Evolutionary conservation across 2,888 invertebrate genomes (phyloP), one percentile per base, ranked within the genome.

Genomic region (Orthonychiurus folsomi): DNA sequence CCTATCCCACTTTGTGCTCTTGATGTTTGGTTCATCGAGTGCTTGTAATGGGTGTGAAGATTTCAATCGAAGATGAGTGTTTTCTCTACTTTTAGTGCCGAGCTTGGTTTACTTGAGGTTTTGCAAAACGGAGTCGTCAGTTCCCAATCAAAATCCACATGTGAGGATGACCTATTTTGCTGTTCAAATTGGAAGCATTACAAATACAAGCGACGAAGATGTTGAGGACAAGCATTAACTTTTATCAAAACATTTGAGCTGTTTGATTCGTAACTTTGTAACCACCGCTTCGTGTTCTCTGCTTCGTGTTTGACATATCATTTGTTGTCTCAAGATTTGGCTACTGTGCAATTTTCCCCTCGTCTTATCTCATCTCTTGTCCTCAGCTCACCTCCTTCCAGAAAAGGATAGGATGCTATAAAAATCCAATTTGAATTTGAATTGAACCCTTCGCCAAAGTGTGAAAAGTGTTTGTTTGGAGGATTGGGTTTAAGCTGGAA

Each of bases 111-210:
- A 37, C 9, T 37, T 37, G 37, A 37, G 37, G 37, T 37, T 37
- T 5, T 37, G 37, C 5, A 37, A 15, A 37, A 15, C 9, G 15
- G 37, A 37, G 37, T 37, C 37, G 37, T 37, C 9, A 37, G 15
- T 37, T 37, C 15, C 15, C 37, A 37, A 37, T 37, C 37, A 9
- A 5, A 15, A 5, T 15, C 15, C 37, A 37, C 15, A 37, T 15
- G 5, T 37, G 37, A 15, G 37, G 37, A 37, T 37, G 37, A 37
- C 9, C 37, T 52, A 5, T 52, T 52, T 20, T 23, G 52, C 9
- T 52, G 9, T 23, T 20, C 5, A 9, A 52, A 21, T 52, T 52
- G 52, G 52, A 52, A 52, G 52, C 52, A 52, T 20, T 52, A 52
- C 52, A 52, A 52, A n/a, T 52, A n/a, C 15, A 48, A 20, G 52